Percentiles rank a stretch among this genome's conserved stretches.
phyloP scores from a whole-genome alignment of 2,888 invertebrate genomes.

The Ophonus ardosiacus region DNA sequence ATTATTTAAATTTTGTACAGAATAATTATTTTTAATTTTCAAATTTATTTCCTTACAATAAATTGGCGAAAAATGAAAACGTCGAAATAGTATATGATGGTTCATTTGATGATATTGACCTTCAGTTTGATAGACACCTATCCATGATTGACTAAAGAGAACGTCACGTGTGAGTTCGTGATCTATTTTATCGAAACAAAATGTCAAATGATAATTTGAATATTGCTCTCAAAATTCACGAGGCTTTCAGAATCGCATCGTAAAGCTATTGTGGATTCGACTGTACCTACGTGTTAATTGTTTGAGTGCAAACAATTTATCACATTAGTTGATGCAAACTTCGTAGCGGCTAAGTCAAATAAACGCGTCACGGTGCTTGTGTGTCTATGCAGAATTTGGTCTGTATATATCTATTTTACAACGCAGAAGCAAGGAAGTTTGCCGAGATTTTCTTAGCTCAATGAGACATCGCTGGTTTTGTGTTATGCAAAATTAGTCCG shows the following conservation, averaged over 20 bases:
- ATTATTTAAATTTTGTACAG: too few species aligned
- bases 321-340: slow-evolving; percentile 8
- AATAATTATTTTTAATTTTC: too few species aligned
- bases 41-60: too few species aligned
- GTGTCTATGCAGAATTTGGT: background rate
- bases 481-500: background rate
- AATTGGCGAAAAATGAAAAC: too few species aligned
- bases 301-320: slow-evolving; percentile 26
- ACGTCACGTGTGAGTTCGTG: too few species aligned
- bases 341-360: slow-evolving; percentile 23
- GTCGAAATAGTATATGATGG: too few species aligned
- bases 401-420: background rate
- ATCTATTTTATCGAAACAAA: too few species aligned
- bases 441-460: background rate
- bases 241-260: background rate
- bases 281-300: slow-evolving; percentile 8
- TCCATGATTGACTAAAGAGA: too few species aligned
- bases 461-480: background rate
- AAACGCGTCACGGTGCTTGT: background rate
- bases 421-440: background rate
- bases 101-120: too few species aligned
- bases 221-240: background rate
- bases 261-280: background rate
- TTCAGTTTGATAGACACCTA: too few species aligned
- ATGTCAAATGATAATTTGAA: too few species aligned